A percentile compares a stretch with the other conserved stretches of the same genome.
These are phyloP conservation scores for Paracyprichromis sp. DNA, from an alignment of 2,113 vertebrate species.

Conservation along the genomic window DNA sequence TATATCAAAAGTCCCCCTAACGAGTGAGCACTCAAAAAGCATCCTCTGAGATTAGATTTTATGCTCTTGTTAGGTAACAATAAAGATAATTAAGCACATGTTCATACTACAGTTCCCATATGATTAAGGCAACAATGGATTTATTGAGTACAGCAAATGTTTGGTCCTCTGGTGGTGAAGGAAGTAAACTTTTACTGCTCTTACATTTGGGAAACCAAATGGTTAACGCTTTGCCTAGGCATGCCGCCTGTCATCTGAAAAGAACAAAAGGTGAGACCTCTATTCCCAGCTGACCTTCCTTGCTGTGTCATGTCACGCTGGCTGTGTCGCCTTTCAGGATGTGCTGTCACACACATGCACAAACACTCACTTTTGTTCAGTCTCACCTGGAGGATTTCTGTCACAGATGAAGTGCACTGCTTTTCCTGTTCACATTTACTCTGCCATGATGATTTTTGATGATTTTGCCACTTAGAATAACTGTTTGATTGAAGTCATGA, in stretches of 20 bases:
- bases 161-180: background rate
- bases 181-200: background rate
- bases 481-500: background rate
- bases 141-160: background rate
- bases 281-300: slow-evolving; percentile 8
- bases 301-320: background rate
- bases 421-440: background rate
- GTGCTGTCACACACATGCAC: background rate
- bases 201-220: background rate
- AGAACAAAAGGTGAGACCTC: slow-evolving; percentile 42
- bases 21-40: background rate
- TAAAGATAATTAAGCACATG: background rate
- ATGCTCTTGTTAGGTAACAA: slow-evolving; percentile 1
- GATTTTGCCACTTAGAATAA: background rate
- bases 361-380: background rate
- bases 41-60: slow-evolving; percentile 1
- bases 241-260: background rate
- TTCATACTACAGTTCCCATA: background rate
- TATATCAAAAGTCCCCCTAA: background rate
- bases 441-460: background rate
- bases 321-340: background rate
- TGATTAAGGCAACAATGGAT: background rate
- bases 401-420: background rate
- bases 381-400: background rate
- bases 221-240: background rate